Evolutionary conservation across 2,113 vertebrate genomes (phyloP).

Genomic region (Panthera tigris): DNA sequence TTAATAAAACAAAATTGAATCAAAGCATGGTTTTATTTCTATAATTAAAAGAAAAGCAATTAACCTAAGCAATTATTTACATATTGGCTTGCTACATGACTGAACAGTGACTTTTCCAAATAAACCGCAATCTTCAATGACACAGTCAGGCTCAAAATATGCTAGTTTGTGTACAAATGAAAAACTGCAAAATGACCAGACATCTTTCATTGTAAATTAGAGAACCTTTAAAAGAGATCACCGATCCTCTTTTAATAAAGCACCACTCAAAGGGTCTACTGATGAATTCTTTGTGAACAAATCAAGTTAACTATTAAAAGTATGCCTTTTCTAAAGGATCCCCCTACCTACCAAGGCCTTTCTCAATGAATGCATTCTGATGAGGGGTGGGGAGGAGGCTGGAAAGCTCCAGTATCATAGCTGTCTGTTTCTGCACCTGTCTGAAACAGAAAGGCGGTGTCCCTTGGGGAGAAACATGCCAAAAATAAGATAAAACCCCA

Average conservation of each 20-base stretch:
- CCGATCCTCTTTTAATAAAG: background rate
- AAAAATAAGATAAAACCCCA: conserved; percentile 68
- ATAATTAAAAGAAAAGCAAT: conserved; percentile 71
- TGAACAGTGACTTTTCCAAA: conserved; percentile 48
- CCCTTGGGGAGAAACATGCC: conserved; percentile 36
- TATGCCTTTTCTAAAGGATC: background rate
- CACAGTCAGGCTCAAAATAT: background rate
- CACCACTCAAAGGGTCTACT: background rate
- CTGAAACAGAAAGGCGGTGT: conserved; percentile 37
- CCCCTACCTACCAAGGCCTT: background rate
- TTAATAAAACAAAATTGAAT: conserved; percentile 61
- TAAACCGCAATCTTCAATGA: background rate
- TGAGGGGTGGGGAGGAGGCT: background rate
- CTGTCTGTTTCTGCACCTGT: conserved; percentile 57
- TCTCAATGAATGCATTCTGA: background rate
- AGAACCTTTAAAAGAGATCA: background rate
- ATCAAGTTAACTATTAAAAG: background rate
- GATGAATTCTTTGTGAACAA: background rate
- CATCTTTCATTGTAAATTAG: background rate
- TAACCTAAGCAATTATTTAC: conserved; percentile 60
- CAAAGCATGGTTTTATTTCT: conserved; percentile 47
- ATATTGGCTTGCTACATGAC: background rate
- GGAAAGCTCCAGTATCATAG: background rate
- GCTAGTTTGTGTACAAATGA: background rate
- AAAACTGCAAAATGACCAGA: background rate